A percentile compares a stretch with the other conserved stretches of the same genome.
These are phyloP conservation scores for Crossoptilon crossoptilon DNA, from an alignment of 2,797 vertebrate species.

Conservation along the genomic window DNA sequence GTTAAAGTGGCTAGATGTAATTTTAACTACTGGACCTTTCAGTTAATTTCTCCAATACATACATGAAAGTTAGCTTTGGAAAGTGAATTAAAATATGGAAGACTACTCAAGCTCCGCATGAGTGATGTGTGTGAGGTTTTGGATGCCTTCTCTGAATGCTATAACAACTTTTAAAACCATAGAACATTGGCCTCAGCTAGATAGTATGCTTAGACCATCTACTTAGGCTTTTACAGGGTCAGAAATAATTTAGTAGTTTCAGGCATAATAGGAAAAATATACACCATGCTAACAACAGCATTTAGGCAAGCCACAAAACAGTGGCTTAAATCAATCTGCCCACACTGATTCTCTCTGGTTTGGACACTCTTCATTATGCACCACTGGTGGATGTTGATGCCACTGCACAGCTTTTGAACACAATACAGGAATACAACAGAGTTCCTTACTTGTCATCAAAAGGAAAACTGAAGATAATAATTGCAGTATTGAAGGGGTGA, in stretches of 20 bases:
- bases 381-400: rapidly evolving
- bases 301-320: neutral
- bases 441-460: neutral
- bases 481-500: rapidly evolving
- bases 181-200: neutral
- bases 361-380: neutral
- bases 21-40: neutral
- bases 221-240: rapidly evolving
- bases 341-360: rapidly evolving
- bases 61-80: neutral
- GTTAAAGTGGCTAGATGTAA: neutral
- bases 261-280: neutral
- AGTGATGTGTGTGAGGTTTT: neutral
- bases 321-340: neutral
- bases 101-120: neutral
- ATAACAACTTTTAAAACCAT: neutral
- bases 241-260: neutral
- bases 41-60: neutral
- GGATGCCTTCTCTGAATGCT: neutral
- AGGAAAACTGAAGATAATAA: neutral
- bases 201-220: neutral
- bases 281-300: neutral
- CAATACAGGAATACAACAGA: neutral
- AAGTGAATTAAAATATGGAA: neutral
- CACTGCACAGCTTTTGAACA: neutral